A percentile compares a stretch with the other conserved stretches of the same genome.
These are phyloP conservation scores for Limnodromus scolopaceus DNA, from an alignment of 2,797 vertebrate species.

Conservation along the genomic window DNA sequence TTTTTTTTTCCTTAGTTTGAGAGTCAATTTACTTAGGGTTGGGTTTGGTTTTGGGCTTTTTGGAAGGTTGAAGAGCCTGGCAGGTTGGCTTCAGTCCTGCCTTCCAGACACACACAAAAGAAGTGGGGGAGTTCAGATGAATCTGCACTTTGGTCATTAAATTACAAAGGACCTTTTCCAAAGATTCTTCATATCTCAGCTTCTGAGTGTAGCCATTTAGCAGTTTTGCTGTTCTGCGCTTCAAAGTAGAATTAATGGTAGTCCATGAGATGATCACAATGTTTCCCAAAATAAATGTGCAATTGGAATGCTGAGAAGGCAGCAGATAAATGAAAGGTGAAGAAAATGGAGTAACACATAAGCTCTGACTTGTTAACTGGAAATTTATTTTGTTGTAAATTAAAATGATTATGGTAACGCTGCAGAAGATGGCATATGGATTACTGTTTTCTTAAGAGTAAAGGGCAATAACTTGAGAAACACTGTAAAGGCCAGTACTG, in stretches of 20 bases:
- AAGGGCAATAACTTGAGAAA: background rate
- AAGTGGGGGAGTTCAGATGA: background rate
- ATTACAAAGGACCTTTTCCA: background rate
- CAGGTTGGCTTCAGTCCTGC: background rate
- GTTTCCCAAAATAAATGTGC: background rate
- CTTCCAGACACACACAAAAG: background rate
- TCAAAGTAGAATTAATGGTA: background rate
- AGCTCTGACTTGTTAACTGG: background rate
- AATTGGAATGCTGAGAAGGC: background rate
- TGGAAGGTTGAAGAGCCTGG: background rate
- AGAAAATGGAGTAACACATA: background rate
- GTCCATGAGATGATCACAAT: background rate
- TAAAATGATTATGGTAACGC: background rate
- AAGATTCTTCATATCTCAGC: background rate
- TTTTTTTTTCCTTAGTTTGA: background rate
- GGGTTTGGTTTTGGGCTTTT: background rate
- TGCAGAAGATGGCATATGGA: background rate
- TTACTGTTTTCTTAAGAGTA: background rate
- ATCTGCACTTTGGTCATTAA: background rate
- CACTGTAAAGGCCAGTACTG: background rate
- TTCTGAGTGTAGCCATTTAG: background rate
- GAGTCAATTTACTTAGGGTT: background rate
- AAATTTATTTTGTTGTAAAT: background rate
- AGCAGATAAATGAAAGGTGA: background rate
- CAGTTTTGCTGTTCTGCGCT: background rate